Evolutionary conservation across 2,113 vertebrate species (phyloP).

Genomic region (Deroptyus accipitrinus): DNA sequence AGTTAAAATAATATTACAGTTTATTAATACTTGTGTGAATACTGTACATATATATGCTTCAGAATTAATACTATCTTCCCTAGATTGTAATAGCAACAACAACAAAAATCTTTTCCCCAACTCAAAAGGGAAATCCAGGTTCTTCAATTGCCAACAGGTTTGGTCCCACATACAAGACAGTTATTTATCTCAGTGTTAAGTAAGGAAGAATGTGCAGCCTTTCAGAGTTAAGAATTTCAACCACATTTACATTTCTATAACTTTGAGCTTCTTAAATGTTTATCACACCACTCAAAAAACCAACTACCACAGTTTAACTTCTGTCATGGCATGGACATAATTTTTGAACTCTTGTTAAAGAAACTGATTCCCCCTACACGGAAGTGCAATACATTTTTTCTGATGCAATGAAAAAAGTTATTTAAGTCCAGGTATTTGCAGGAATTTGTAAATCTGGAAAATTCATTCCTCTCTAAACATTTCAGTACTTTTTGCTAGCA

Average conservation of each 20-base stretch:
- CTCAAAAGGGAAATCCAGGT: not conserved
- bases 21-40: not conserved
- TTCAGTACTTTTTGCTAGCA: not conserved
- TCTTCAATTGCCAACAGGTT: not conserved
- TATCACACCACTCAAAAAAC: not conserved
- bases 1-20: slow-evolving; percentile 39
- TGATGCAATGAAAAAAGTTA: not conserved
- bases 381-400: not conserved
- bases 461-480: not conserved
- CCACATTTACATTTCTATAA: not conserved
- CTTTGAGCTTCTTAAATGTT: not conserved
- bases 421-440: not conserved
- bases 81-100: not conserved
- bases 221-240: not conserved
- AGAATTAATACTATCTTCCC: not conserved
- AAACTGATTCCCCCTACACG: not conserved
- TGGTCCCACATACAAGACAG: not conserved
- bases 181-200: not conserved
- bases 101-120: not conserved
- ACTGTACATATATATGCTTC: not conserved
- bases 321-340: not conserved
- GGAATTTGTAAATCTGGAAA: not conserved
- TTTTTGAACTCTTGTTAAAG: not conserved
- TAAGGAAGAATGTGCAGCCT: not conserved
- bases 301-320: not conserved